Evolutionary conservation across 2,113 vertebrate genomes (phyloP).

Genomic region (Perognathus longimembris): DNA sequence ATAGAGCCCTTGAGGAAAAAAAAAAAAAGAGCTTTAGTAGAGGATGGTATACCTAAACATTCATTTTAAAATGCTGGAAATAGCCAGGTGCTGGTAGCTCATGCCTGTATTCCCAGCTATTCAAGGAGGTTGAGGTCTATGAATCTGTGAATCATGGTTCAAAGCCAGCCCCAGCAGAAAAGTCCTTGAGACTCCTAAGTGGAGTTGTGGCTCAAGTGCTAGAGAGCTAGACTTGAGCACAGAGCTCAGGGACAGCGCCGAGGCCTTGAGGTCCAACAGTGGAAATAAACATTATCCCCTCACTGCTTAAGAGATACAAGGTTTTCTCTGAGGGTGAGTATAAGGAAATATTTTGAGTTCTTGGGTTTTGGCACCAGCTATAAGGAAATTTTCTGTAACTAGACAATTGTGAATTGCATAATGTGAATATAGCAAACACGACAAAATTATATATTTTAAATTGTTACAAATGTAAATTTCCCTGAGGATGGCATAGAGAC

Average conservation of each 20-base stretch:
- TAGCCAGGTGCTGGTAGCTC: neutral
- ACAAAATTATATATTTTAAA: conserved; percentile 1
- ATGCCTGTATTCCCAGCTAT: too few species aligned
- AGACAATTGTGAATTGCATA: neutral
- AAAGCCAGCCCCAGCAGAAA: too few species aligned
- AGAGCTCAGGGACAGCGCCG: too few species aligned
- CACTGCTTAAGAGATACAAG: conserved; percentile 14
- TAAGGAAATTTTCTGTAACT: conserved; percentile 35
- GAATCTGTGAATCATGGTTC: too few species aligned
- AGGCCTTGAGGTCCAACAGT: too few species aligned
- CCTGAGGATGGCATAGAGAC: neutral
- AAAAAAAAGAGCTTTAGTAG: neutral
- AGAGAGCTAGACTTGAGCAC: too few species aligned
- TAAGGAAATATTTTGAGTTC: too few species aligned
- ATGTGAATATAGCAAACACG: neutral
- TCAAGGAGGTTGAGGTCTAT: too few species aligned
- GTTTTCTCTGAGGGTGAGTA: neutral
- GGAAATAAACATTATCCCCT: conserved; percentile 44
- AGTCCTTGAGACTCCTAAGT: too few species aligned
- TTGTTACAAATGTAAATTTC: neutral
- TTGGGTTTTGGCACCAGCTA: too few species aligned
- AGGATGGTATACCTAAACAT: neutral
- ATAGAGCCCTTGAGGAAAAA: too few species aligned
- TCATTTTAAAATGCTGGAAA: conserved; percentile 30
- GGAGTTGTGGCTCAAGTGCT: too few species aligned